Percentiles rank a stretch among this genome's conserved stretches.
phyloP scores from a whole-genome alignment of 2,888 invertebrate species.

The Sympetrum striolatum region DNA sequence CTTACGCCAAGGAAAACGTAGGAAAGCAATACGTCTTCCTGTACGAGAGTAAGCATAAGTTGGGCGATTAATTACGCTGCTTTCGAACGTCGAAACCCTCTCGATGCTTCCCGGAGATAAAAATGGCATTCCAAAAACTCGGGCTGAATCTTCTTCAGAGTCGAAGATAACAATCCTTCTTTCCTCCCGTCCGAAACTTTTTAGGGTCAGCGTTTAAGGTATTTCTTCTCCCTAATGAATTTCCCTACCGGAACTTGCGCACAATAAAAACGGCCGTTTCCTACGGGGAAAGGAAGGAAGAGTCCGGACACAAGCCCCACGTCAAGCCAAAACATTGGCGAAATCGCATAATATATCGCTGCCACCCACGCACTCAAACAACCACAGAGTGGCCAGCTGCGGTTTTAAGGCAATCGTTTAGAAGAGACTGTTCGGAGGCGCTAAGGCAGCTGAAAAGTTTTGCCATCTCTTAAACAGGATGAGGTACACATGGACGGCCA shows the following conservation, averaged over 20 bases:
- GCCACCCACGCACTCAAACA: neutral
- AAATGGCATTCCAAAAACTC: neutral
- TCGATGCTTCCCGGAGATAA: neutral
- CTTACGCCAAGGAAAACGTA: too few species aligned
- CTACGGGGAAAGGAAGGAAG: neutral
- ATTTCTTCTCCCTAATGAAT: neutral
- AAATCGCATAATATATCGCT: neutral
- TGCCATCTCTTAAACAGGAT: conserved; percentile 8
- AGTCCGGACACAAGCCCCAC: conserved; percentile 2
- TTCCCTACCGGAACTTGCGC: neutral
- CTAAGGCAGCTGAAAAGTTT: conserved; percentile 7
- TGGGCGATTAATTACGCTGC: neutral
- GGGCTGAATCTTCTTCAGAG: neutral
- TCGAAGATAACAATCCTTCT: neutral
- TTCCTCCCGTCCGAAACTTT: neutral
- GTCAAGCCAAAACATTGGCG: conserved; percentile 32
- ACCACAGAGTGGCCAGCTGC: conserved; percentile 25
- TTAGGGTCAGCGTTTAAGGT: neutral
- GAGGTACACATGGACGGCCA: conserved; percentile 36
- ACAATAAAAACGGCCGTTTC: neutral
- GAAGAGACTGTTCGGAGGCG: neutral
- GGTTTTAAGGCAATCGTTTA: conserved; percentile 13
- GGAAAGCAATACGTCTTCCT: too few species aligned
- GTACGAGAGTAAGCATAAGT: too few species aligned
- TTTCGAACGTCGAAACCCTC: neutral